phyloP scores from a whole-genome alignment of 1,140 invertebrate species.

The Manduca sexta region DNA sequence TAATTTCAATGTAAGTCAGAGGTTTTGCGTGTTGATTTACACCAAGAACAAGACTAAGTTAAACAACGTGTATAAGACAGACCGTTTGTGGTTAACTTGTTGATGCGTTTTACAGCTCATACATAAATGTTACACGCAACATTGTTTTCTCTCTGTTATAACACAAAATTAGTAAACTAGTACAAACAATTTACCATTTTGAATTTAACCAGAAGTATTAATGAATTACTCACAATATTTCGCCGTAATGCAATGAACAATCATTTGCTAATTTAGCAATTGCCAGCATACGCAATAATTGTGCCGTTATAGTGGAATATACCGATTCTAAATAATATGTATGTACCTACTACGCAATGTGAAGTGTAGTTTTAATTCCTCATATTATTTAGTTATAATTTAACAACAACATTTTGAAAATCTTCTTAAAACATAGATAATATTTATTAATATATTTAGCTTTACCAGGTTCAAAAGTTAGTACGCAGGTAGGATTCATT shows the following conservation, averaged over 20 bases:
- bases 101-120: conserved; percentile 24
- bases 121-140: conserved; percentile 16
- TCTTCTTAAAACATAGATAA: too few species aligned
- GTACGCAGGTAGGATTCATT: too few species aligned
- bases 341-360: too few species aligned
- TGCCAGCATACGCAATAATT: neutral
- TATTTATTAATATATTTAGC: too few species aligned
- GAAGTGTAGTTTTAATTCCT: too few species aligned
- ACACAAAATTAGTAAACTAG: conserved; percentile 5
- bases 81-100: conserved; percentile 17
- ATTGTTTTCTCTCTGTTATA: conserved; percentile 20
- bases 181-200: too few species aligned
- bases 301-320: neutral
- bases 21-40: neutral
- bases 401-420: too few species aligned
- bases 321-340: too few species aligned
- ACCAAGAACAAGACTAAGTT: neutral
- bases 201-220: too few species aligned
- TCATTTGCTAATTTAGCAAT: neutral
- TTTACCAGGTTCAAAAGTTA: too few species aligned
- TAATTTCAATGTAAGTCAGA: too few species aligned
- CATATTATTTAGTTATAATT: too few species aligned
- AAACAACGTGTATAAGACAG: conserved; percentile 6
- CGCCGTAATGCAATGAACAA: neutral
- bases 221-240: neutral